Evolutionary conservation across 2,888 invertebrate genomes (phyloP), one percentile per base, ranked within the genome.

Genomic region (Lampropteryx suffumata): DNA sequence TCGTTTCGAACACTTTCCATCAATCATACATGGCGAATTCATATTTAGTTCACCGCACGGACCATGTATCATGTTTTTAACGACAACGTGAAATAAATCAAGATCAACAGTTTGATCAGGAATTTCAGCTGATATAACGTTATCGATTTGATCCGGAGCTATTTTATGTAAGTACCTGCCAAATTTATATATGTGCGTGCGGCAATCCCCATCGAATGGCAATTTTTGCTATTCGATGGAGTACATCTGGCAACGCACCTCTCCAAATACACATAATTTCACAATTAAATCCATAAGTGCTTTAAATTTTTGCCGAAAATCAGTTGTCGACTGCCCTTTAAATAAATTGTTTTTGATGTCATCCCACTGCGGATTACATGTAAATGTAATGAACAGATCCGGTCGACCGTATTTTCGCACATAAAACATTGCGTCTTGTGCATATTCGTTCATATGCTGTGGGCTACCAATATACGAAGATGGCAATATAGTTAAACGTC

Each of bases 31-130:
- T 0, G 65, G 67, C 0, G 54, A 52, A 3, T 26, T 21, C 0
- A 29, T 33, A 33, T 71, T 67, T n/a, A 43, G 3, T 6, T 46
- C 14, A 1, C 65, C 67, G 28, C 68, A 71, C 5, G 69, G 69
- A 21, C 64, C 64, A 44, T 68, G 67, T 11, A 67, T 58, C 67
- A 67, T 68, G 35, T 64, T 64, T 48, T 50, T 67, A 0, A 14
- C 51, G 4, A 71, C 46, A 9, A 43, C 61, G 12, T 63, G 59
- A 13, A 62, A 24, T 1, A 69, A 52, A 12, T 32, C 13, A 9
- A 4, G 26, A 30, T 66, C 65, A 26, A 0, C 33, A 0, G 55
- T 30, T 9, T 51, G 50, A 44, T 68, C 41, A 1, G 68, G 65
- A 35, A 68, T 58, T 32, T 68, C 65, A 7, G 71, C 68, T 37